Evolutionary conservation across 92 coral and sea anemone species (phyloP), one percentile per base, ranked within the genome.

Genomic region (Porites rus): DNA sequence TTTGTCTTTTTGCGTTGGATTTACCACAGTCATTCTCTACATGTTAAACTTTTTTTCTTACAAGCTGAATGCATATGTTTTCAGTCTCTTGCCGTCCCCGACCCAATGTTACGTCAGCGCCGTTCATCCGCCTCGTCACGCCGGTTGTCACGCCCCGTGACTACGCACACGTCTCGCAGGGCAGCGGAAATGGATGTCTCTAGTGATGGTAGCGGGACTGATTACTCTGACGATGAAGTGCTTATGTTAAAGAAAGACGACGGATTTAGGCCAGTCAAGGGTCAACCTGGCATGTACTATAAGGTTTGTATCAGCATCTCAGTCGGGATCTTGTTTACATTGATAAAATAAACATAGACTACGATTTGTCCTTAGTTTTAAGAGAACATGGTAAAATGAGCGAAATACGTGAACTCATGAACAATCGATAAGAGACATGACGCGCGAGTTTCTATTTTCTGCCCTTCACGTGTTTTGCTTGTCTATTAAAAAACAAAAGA

Each of bases 281-380:
- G 99, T 1, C 98, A 97, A 74, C 99, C 99, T 9, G 99, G 99
- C 46, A 97, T 97, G 99, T 97, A 82, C 72, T 97, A 97, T 80
- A 97, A 95, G 98, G 99, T 97, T 65, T 25, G 83, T 11, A 0
- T 19, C 51, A 52, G 31, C 60, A 56, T 56, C 16, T 56, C 3
- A 38, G 46, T 38, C 46, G 46, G 5, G 46, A 4, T 38, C 46
- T 38, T 38, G 46, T 38, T 38, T 4, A 4, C 46, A 38, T 38
- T 38, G 46, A 38, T 38, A 38, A 38, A 38, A 6, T 38, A 38
- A 38, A 4, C 46, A 38, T 4, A 38, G 46, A 38, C 7, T 38
- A 38, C 46, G 46, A 38, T 38, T 38, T 38, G 46, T 38, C 46
- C 46, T 38, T 38, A 38, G 46, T 38, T 38, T 38, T 38, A 38